Percentiles rank a stretch among this genome's conserved stretches.
These are phyloP conservation scores for Stegophylla sp. DNA, from an alignment of 2,888 invertebrate species.

Conservation along the genomic window DNA sequence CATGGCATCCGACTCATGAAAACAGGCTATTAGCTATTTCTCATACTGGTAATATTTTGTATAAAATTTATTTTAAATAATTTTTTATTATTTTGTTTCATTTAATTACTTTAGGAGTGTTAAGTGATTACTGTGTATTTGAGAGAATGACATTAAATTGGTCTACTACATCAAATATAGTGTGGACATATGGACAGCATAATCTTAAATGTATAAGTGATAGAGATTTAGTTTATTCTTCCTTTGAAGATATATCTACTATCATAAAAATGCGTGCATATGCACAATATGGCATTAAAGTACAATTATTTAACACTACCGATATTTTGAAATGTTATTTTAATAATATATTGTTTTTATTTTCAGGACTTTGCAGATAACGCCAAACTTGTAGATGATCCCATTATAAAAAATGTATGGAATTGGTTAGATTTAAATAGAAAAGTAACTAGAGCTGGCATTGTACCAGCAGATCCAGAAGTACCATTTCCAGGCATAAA, in stretches of 20 bases:
- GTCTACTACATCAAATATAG: conserved; percentile 76
- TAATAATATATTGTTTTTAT: neutral
- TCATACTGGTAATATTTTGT: conserved; percentile 66
- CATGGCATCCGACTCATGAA: conserved; percentile 86
- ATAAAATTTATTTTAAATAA: no score
- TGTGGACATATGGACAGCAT: conserved; percentile 78
- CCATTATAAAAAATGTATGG: conserved; percentile 81
- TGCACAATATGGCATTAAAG: conserved; percentile 81
- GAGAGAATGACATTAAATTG: conserved; percentile 84
- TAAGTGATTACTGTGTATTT: conserved; percentile 79
- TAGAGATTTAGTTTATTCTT: conserved; percentile 67
- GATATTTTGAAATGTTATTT: conserved; percentile 30
- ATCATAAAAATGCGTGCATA: conserved; percentile 76
- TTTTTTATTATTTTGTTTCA: neutral
- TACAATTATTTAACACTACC: conserved; percentile 64
- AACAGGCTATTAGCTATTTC: conserved; percentile 77
- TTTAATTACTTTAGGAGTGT: conserved; percentile 66
- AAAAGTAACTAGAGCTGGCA: conserved; percentile 74
- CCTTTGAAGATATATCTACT: conserved; percentile 75
- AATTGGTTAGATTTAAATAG: conserved; percentile 79
- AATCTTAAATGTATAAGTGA: conserved; percentile 71
- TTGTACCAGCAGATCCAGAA: conserved; percentile 62
- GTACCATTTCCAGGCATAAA: conserved; percentile 64
- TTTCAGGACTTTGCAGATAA: conserved; percentile 76
- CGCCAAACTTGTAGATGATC: conserved; percentile 78